Base-by-base conservation (phyloP, 2,888 invertebrate species). In the Oscheius sp. region DNA sequence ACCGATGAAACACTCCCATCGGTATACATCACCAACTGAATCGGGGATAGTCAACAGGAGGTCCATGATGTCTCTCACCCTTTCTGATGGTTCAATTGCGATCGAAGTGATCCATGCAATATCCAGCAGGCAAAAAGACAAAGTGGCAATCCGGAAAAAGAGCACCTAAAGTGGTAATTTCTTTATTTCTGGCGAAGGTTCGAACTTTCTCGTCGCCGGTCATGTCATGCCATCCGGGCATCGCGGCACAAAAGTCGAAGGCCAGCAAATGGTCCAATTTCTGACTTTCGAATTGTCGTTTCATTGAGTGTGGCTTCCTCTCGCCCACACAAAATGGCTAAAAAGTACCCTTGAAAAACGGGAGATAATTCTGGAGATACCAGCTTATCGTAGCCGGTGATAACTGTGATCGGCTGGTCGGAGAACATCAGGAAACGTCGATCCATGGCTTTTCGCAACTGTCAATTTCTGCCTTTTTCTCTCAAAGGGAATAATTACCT, bases 351-450 rank as follows among this genome's bases (percentile, higher is more conserved):
- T 49, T 46, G 12, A 27, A 21, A 1, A 2, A 9, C 3, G 35
- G 35, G 5, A 35, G 35, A 35, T 35, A n/a, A 43, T 43, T n/a
- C n/a, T 13, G 7, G n/a, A 5, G n/a, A 35, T 43, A 61, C 61
- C 61, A 43, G 43, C 45, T 61, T 61, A 43, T 61, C 61, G n/a
- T 61, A 61, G 6, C 52, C 52, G 12, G 52, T 66, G 21, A 66
- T 52, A 13, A 71, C 73, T 0, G 18, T 41, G 12, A 82, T 35
- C 29, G 76, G 77, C 7, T 64, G 69, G 3, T 75, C 73, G 1
- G 79, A 75, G 74, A 82, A 83, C 68, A 82, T 81, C 73, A 83
- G 75, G 49, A 77, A 46, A 21, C 83, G 43, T 41, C 81, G 71
- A 58, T 82, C 79, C 82, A 82, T 83, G 3, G 78, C 75, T 29